Evolutionary conservation across 2,797 vertebrate species (phyloP).

Genomic region (Silurus aristotelis): DNA sequence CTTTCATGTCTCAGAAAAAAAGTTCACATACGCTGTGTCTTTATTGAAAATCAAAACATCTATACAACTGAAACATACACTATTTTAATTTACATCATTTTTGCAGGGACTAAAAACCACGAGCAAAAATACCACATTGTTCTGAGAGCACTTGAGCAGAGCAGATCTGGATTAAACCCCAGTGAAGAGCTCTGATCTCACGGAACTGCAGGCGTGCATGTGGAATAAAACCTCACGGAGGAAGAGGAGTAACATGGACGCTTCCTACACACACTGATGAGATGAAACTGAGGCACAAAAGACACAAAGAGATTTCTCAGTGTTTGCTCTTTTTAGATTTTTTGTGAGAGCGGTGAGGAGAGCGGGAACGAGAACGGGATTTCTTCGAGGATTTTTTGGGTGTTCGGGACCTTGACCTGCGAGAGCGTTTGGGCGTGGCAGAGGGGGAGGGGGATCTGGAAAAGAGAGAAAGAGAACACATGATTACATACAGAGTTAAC

Average conservation of each 20-base stretch:
- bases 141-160: constrained; percentile 34
- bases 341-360: constrained; percentile 98
- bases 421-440: constrained; percentile 93
- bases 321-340: constrained; percentile 99
- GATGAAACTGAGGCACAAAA: constrained; percentile 46
- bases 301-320: constrained; percentile 74
- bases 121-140: constrained; percentile 40
- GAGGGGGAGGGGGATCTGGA: constrained; percentile 91
- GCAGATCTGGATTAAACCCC: constrained; percentile 22
- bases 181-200: constrained; percentile 30
- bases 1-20: background rate
- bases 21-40: constrained; percentile 52
- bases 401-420: constrained; percentile 90
- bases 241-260: background rate
- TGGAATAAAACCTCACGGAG: constrained; percentile 31
- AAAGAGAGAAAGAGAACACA: background rate
- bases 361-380: constrained; percentile 94
- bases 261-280: constrained; percentile 38
- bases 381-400: constrained; percentile 96
- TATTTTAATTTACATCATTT: constrained; percentile 53
- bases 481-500: background rate
- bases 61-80: constrained; percentile 57
- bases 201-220: constrained; percentile 29
- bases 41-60: constrained; percentile 60
- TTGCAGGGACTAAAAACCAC: constrained; percentile 56